Percentiles rank a stretch among this genome's conserved stretches.
Conservation (phyloP, 1,140 invertebrate species). For the Colletes gigas region DNA sequence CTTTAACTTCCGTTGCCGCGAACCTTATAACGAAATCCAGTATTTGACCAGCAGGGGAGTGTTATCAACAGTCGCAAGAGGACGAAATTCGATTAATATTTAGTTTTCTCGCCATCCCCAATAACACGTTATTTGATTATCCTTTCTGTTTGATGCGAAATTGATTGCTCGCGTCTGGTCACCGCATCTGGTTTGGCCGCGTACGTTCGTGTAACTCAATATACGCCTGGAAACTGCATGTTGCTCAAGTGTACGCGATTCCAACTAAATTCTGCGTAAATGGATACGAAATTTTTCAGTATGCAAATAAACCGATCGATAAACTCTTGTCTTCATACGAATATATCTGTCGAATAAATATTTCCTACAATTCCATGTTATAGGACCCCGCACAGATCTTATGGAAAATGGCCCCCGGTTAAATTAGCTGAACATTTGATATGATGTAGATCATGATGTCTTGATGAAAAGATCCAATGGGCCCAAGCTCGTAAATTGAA, state of each 20-base stretch:
- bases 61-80: neutral
- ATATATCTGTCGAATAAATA: no score
- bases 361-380: no score
- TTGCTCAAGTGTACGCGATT: neutral
- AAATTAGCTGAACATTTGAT: no score
- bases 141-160: slow-evolving; percentile 7
- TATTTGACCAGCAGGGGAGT: neutral
- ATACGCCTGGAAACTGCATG: neutral
- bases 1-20: neutral
- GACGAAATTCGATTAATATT: slow-evolving; percentile 11
- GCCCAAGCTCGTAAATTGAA: no score
- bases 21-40: neutral
- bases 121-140: slow-evolving; percentile 18
- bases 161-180: slow-evolving; percentile 3
- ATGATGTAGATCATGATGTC: no score
- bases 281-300: neutral
- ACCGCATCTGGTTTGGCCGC: neutral
- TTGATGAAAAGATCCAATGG: no score
- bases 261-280: neutral
- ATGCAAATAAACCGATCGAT: neutral
- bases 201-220: neutral
- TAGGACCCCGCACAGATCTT: no score
- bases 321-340: no score
- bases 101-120: slow-evolving; percentile 1
- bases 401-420: no score